Conservation (phyloP, 1,140 invertebrate genomes). For the Centruroides sculpturatus region DNA sequence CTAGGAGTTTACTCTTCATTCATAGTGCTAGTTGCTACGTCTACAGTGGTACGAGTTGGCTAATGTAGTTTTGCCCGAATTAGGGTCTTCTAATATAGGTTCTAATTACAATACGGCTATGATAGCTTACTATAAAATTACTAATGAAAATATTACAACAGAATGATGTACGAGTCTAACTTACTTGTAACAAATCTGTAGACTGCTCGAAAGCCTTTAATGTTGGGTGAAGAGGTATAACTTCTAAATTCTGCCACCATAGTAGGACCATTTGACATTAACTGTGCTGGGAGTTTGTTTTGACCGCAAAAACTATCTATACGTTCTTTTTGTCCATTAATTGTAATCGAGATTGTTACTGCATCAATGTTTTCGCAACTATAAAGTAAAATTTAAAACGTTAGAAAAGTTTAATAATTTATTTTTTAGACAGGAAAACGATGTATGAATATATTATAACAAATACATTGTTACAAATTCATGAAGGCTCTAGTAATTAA, state of each 20-base stretch:
- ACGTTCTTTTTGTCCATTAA: conserved; percentile 57
- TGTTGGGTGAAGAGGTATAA: conserved; percentile 16
- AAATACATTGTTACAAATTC: too few species aligned
- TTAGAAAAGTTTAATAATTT: conserved; percentile 8
- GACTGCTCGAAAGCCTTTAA: conserved; percentile 64
- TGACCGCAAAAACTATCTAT: conserved; percentile 63
- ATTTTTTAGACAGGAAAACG: neutral
- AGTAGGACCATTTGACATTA: conserved; percentile 73
- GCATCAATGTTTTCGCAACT: conserved; percentile 60
- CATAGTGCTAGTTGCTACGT: too few species aligned
- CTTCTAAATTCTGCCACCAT: conserved; percentile 69
- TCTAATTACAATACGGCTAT: too few species aligned
- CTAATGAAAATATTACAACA: too few species aligned
- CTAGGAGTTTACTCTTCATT: too few species aligned
- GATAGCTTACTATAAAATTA: too few species aligned
- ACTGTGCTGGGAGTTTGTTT: conserved; percentile 50
- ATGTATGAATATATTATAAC: too few species aligned
- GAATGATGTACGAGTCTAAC: conserved; percentile 31
- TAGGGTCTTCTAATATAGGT: too few species aligned
- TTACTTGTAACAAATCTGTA: conserved; percentile 78
- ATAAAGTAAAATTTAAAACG: conserved; percentile 28
- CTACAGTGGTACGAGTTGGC: too few species aligned
- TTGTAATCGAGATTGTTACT: conserved; percentile 54
- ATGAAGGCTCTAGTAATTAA: too few species aligned
- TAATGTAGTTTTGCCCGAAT: too few species aligned